Evolutionary conservation across 2,888 invertebrate species (phyloP).

Genomic region (Formica aserva): DNA sequence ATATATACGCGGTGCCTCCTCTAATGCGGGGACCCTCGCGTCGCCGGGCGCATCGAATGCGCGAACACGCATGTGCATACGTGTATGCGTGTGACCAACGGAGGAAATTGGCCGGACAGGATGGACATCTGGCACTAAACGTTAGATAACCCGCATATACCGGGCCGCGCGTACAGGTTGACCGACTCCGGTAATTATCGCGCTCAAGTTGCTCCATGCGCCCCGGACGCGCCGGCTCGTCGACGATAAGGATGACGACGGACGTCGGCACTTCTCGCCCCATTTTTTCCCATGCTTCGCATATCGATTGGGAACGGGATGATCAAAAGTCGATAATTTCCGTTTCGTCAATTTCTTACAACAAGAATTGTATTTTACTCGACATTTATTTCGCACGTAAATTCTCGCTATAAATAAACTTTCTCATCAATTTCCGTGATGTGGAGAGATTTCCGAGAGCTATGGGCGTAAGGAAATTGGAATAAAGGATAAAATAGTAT

Average conservation of each 20-base stretch:
- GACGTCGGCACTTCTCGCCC: conserved; percentile 42
- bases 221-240: conserved; percentile 60
- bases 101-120: conserved; percentile 76
- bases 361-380: background rate
- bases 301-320: background rate
- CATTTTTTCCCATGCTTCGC: conserved; percentile 28
- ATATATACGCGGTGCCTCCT: conserved; percentile 65
- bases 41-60: conserved; percentile 24
- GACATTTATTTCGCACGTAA: conserved; percentile 2
- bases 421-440: background rate
- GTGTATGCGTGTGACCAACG: conserved; percentile 42
- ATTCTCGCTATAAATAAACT: background rate
- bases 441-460: too few species aligned
- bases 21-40: conserved; percentile 66
- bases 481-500: background rate
- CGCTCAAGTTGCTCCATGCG: conserved; percentile 43
- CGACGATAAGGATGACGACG: conserved; percentile 68
- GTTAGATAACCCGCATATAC: conserved; percentile 80
- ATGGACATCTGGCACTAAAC: conserved; percentile 82
- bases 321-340: background rate
- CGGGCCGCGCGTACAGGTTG: conserved; percentile 78
- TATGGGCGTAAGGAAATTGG: background rate
- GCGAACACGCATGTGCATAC: conserved; percentile 44
- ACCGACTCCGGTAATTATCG: conserved; percentile 79
- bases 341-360: background rate